Conservation (phyloP, 2,888 invertebrate species). For the Ceraclea dissimilis region DNA sequence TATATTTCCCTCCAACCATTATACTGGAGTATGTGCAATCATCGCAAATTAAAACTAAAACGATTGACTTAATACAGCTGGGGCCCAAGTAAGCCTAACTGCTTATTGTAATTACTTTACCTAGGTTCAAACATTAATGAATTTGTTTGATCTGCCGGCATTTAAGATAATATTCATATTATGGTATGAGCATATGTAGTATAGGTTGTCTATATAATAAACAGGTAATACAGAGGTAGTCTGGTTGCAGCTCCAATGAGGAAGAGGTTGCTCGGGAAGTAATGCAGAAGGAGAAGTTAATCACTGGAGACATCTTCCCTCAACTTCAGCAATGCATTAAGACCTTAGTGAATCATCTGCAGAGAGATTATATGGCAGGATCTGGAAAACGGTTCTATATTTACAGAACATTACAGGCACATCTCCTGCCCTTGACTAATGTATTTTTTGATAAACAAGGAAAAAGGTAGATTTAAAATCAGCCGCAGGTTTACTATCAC, state of each 20-base stretch:
- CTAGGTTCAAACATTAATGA: too few relatives aligned
- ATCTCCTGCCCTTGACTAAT: slow-evolving; percentile 65
- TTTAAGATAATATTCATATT: too few relatives aligned
- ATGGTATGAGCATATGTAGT: too few relatives aligned
- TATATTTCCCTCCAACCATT: slow-evolving; percentile 67
- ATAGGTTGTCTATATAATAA: too few relatives aligned
- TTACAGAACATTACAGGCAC: slow-evolving; percentile 57
- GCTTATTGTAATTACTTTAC: too few relatives aligned
- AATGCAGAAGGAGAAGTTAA: slow-evolving; percentile 45
- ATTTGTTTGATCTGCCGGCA: too few relatives aligned
- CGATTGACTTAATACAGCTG: slow-evolving; percentile 59
- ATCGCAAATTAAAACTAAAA: slow-evolving; percentile 50
- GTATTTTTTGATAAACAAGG: slow-evolving; percentile 64
- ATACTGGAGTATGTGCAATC: slow-evolving; percentile 55
- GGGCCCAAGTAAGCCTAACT: slow-evolving; percentile 48
- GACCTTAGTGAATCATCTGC: slow-evolving; percentile 56
- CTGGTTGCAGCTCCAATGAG: slow-evolving; percentile 48
- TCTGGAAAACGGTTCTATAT: slow-evolving; percentile 58
- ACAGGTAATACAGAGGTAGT: too few relatives aligned
- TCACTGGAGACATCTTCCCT: slow-evolving; percentile 49
- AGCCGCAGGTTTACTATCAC: neutral
- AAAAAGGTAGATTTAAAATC: slow-evolving; percentile 39
- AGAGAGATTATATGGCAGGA: slow-evolving; percentile 50
- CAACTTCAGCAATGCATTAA: slow-evolving; percentile 54
- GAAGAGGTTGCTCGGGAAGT: slow-evolving; percentile 46